Base-by-base conservation (phyloP, 2,797 vertebrate species). In the Mionectes olivaceus region DNA sequence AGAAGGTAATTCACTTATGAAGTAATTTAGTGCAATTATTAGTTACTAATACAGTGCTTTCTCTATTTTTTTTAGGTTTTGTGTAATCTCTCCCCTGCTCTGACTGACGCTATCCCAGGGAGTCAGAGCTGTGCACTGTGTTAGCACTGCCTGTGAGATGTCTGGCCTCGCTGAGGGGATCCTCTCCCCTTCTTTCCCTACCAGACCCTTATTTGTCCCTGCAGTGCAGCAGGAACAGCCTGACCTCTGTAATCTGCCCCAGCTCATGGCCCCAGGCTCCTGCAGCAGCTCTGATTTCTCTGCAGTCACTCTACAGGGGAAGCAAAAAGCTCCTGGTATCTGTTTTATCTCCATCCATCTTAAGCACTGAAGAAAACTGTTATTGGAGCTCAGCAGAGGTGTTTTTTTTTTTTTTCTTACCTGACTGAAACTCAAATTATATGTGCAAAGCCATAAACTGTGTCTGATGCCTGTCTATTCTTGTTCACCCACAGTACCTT, bases 21-120 rank as follows among this genome's bases (percentile, higher is more conserved):
- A 93, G 77, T 59, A 0, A 82, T 91, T 90, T 83, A 73, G 37
- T 39, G 55, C 44, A 89, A 74, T 89, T 94, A 61, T 90, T 33
- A 33, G 69, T 79, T 93, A 88, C 73, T 92, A 93, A 90, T 92
- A 70, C 65, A n/a, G 23, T 67, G 11, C 55, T 84, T 92, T 89
- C 55, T 83, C 23, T 5, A 59, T 90, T 76, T 74, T 74, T 69
- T 91, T 86, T 17, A 80, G 46, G 32, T 68, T 67, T 80, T 93
- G 23, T 59, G 50, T 83, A 83, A 88, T 76, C 39, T n/a, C 22
- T 55, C 50, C 63, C 30, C 52, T 88, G 43, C 59, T 93, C 87
- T 95, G 95, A 95, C 52, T 94, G 83, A 79, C 8, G 43, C 37
- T 82, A 19, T 41, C 67, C 55, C 35, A 30, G 30, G 63, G 60